Evolutionary conservation across 2,113 vertebrate genomes (phyloP), one percentile per base, ranked within the genome.

Genomic region (Corvus hawaiiensis): DNA sequence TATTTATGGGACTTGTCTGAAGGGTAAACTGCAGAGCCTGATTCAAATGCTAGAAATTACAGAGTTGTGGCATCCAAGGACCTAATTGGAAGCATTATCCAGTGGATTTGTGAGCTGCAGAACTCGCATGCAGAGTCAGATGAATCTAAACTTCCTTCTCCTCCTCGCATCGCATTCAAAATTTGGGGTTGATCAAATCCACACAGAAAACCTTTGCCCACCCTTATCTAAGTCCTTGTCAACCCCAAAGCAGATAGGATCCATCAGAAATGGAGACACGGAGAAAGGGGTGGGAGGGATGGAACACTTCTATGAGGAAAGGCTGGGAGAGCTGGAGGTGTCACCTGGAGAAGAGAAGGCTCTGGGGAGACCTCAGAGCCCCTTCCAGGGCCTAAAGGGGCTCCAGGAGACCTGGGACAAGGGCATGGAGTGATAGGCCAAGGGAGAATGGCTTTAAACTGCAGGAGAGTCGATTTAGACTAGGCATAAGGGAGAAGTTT

Each of bases 1-100:
- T 95, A 96, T 96, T 96, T 95, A 94, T 95, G 77, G 46, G 71
- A 66, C 68, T 89, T 89, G 44, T 92, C 91, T 75, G 80, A 39
- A 59, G 27, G 52, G 39, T 46, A 66, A 84, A 86, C 68, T 80
- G 63, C 48, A 71, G 35, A 91, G 35, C 27, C 67, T 66, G 66
- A 95, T 74, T 79, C 61, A 67, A 76, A 83, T 6, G 14, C 37
- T 80, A 59, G 59, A 95, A 89, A 66, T 82, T 76, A 54, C 37
- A 72, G 55, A 83, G 75, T 51, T 3, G 0, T 86, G 90, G 79
- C 87, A 94, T 93, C 78, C 83, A 63, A 81, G 56, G 68, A 23
- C 68, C 23, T 95, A 67, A 86, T 10, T 85, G 59, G 85, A 63
- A 52, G 20, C 35, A 69, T 44, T 91, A 37, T 39, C 39, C 1